A percentile compares a stretch with the other conserved stretches of the same genome.
Conservation (phyloP, 2,113 vertebrate species). For the Phaethon lepturus region DNA sequence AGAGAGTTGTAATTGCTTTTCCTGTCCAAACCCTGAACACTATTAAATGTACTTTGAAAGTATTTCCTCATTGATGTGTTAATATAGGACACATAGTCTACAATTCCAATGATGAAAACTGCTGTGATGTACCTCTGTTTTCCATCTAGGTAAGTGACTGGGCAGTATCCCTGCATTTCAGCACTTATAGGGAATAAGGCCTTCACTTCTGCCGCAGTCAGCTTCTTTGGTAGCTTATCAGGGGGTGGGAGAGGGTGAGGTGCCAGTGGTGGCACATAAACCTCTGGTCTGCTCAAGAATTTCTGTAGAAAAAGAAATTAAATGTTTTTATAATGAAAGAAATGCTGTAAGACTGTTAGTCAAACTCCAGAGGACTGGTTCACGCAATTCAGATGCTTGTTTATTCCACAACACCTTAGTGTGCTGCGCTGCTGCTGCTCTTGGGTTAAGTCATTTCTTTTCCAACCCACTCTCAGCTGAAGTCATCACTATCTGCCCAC, state of each 20-base stretch:
- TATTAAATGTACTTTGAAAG: not conserved
- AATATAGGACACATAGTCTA: not conserved
- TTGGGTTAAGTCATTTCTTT: not conserved
- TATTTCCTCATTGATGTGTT: not conserved
- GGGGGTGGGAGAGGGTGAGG: constrained; percentile 80
- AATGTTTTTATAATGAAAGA: not conserved
- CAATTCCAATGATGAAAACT: not conserved
- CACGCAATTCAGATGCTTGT: not conserved
- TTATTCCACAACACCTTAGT: not conserved
- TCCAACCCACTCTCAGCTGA: not conserved
- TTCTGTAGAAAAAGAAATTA: constrained; percentile 73
- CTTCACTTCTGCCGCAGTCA: constrained; percentile 83
- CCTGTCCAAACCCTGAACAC: not conserved
- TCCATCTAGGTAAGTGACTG: constrained; percentile 91
- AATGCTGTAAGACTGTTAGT: not conserved
- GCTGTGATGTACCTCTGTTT: constrained; percentile 81
- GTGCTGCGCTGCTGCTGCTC: not conserved
- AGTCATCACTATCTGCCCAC: not conserved
- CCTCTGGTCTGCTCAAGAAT: constrained; percentile 86
- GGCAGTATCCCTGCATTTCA: constrained; percentile 91
- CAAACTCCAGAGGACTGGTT: not conserved
- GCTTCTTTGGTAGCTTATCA: constrained; percentile 81
- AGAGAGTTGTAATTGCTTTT: not conserved
- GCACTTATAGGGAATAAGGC: constrained; percentile 82
- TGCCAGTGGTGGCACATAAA: constrained; percentile 85